A percentile compares a stretch with the other conserved stretches of the same genome.
Conservation (phyloP, 2,797 vertebrate genomes). For the Steatocranus sp. region DNA sequence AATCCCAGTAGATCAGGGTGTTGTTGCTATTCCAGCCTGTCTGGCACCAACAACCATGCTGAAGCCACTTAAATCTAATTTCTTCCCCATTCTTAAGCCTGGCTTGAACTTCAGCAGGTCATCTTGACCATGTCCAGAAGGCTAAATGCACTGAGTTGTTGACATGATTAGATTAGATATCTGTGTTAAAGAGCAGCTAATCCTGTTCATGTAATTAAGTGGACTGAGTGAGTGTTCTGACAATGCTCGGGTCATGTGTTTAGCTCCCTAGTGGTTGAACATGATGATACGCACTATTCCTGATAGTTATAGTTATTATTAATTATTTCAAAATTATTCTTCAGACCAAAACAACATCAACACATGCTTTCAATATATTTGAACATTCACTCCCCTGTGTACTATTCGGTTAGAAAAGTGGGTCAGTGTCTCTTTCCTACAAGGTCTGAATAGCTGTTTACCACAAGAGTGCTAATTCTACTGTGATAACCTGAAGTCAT, state of each 20-base stretch:
- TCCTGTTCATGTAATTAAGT: neutral
- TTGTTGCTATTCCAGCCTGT: neutral
- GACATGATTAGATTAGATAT: neutral
- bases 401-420: slow-evolving; percentile 1
- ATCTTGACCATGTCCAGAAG: neutral
- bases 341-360: neutral
- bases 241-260: neutral
- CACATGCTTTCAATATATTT: neutral
- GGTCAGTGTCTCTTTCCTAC: slow-evolving; percentile 15
- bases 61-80: neutral
- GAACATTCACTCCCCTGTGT: neutral
- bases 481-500: slow-evolving; percentile 83
- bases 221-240: neutral
- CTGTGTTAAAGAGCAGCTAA: neutral
- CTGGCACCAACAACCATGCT: neutral
- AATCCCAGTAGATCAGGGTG: neutral
- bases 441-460: slow-evolving; percentile 32
- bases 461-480: slow-evolving; percentile 60
- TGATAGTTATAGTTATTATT: neutral
- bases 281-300: neutral
- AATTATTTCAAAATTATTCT: neutral
- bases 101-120: neutral
- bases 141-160: neutral
- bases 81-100: neutral
- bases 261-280: neutral